Evolutionary conservation across 2,888 invertebrate species (phyloP), one percentile per base, ranked within the genome.

Genomic region (Brenthis ino): DNA sequence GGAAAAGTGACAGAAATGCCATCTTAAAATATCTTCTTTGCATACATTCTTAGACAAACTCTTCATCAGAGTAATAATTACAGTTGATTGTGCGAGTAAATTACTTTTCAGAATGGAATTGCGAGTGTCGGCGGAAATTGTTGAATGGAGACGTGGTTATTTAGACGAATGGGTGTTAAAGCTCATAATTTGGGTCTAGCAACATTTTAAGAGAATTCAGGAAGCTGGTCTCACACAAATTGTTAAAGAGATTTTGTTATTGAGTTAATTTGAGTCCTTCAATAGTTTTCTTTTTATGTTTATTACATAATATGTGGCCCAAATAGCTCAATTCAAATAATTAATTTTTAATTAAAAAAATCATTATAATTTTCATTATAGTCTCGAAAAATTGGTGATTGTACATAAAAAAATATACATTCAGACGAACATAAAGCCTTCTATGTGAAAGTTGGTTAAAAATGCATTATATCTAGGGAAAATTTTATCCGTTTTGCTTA

Each of bases 1-100:
- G 11, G 37, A 43, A 43, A 43, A 43, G 8, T 43, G 37, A 11
- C 37, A 43, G 37, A 43, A 43, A 53, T 20, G 20, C 12, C 20
- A 20, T 20, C 12, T 54, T 12, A 24, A 12, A 24, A 20, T 54
- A 13, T 54, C n/a, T 53, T 53, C n/a, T 57, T 5, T 16, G 57
- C 37, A 16, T 37, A 57, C 4, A 57, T 11, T 16, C 33, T 55
- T 28, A 24, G 37, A 0, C 33, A 57, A 57, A n/a, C 16, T 3
- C 56, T 57, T 37, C 71, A 70, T 71, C 75, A 72, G 76, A 78
- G 77, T 76, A 78, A 79, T 82, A 79, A 82, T 81, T 80, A 79
- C 76, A 80, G 71, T 74, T 77, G 77, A 80, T 79, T 74, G 70
- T 75, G 73, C 65, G 75, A 75, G 73, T 65, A 71, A 72, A 72